Percentiles rank a stretch among this genome's conserved stretches.
phyloP scores from a whole-genome alignment of 2,113 vertebrate species.

The Turdus rufiventris region DNA sequence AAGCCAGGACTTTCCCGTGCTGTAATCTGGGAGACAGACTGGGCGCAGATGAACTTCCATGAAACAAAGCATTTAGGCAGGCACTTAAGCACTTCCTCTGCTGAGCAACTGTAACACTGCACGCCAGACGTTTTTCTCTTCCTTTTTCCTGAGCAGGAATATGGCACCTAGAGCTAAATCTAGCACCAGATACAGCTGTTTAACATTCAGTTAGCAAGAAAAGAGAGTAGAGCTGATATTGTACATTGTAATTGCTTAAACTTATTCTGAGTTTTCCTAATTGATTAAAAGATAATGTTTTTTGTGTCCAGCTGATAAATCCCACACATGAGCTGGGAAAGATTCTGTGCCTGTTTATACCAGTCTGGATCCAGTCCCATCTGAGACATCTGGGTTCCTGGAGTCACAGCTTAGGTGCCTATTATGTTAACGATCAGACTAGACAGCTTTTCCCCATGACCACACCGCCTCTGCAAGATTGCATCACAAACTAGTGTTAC shows the following conservation, averaged over 20 bases:
- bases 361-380: background rate
- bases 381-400: background rate
- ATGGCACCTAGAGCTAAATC: background rate
- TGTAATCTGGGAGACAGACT: conserved; percentile 8
- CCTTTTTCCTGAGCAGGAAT: conserved; percentile 20
- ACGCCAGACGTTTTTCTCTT: background rate
- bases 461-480: background rate
- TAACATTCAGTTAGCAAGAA: background rate
- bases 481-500: background rate
- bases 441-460: background rate
- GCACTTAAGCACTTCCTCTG: conserved; percentile 2
- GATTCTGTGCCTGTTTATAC: background rate
- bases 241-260: background rate
- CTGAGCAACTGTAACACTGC: background rate
- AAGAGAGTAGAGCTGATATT: background rate
- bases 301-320: background rate
- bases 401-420: background rate
- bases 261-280: background rate
- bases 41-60: background rate
- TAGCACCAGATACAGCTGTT: background rate
- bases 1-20: background rate
- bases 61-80: background rate
- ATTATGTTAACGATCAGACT: background rate
- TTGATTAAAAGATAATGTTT: background rate
- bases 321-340: background rate